Evolutionary conservation across 2,888 invertebrate genomes (phyloP).

Genomic region (Conchocele bisecta): DNA sequence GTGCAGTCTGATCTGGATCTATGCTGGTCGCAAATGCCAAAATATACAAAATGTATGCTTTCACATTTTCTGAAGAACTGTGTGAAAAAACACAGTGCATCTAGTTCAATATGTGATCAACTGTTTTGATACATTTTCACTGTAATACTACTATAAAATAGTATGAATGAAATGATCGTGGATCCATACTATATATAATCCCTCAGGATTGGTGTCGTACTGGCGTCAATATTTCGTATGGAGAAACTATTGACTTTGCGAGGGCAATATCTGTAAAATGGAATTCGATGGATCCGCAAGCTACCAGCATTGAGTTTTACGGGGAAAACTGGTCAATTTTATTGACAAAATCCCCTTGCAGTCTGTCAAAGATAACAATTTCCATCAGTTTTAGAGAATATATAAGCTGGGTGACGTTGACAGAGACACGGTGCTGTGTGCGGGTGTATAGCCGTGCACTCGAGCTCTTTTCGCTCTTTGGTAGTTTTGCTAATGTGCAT

Average conservation of each 20-base stretch:
- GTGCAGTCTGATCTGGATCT: too few relatives aligned
- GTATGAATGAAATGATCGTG: too few relatives aligned
- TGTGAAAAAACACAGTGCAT: too few relatives aligned
- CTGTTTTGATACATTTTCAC: too few relatives aligned
- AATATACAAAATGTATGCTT: too few relatives aligned
- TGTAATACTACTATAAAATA: too few relatives aligned
- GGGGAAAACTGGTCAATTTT: slow-evolving; percentile 71
- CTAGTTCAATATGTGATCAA: too few relatives aligned
- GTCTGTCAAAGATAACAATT: slow-evolving; percentile 50
- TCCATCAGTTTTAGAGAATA: slow-evolving; percentile 32
- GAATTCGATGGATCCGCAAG: slow-evolving; percentile 57
- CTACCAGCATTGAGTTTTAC: slow-evolving; percentile 59
- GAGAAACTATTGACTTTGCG: slow-evolving; percentile 71
- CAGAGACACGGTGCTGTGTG: not conserved
- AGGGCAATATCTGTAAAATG: slow-evolving; percentile 66
- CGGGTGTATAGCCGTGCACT: not conserved
- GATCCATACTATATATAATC: slow-evolving; percentile 72
- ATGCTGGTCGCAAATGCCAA: too few relatives aligned
- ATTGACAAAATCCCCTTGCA: slow-evolving; percentile 66
- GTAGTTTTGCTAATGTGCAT: not conserved
- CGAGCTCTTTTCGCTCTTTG: not conserved
- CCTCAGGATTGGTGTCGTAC: slow-evolving; percentile 57
- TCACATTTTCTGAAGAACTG: too few relatives aligned
- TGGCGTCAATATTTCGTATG: slow-evolving; percentile 75
- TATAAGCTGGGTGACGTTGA: not conserved